Conservation (phyloP, 1,140 invertebrate species). For the Oreohelix idahoensis region DNA sequence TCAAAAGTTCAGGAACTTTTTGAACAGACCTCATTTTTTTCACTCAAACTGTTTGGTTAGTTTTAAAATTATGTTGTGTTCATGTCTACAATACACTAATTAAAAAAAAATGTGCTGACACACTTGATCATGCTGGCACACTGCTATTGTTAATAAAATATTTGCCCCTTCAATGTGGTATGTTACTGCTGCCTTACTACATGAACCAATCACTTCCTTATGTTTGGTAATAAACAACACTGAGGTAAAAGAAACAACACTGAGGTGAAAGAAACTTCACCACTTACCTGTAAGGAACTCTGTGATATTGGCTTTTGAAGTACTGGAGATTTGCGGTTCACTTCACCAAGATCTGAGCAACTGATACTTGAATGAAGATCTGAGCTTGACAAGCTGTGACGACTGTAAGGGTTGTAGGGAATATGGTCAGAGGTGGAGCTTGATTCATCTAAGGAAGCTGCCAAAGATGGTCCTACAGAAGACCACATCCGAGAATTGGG, state of each 20-base stretch:
- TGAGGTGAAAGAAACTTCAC: not conserved
- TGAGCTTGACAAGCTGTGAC: slow-evolving; percentile 9
- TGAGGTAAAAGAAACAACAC: not conserved
- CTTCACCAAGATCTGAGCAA: not conserved
- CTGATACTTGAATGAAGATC: not conserved
- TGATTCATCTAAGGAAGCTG: slow-evolving; percentile 23
- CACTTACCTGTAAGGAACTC: not conserved
- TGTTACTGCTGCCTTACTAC: no score
- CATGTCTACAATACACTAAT: no score
- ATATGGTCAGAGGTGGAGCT: not conserved
- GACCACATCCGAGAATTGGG: slow-evolving; percentile 11
- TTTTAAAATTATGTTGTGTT: no score
- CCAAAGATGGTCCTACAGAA: slow-evolving; percentile 26
- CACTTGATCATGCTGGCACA: no score
- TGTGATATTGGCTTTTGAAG: not conserved
- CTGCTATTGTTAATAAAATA: no score
- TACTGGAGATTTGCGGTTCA: not conserved
- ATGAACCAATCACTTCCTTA: no score
- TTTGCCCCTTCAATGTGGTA: no score
- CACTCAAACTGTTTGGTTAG: no score
- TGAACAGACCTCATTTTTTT: no score
- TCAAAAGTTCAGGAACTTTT: no score
- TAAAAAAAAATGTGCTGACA: no score
- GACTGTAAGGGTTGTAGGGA: slow-evolving; percentile 10
- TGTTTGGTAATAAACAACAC: no score